phyloP scores from a whole-genome alignment of 2,888 invertebrate species.

The Bibio marci region DNA sequence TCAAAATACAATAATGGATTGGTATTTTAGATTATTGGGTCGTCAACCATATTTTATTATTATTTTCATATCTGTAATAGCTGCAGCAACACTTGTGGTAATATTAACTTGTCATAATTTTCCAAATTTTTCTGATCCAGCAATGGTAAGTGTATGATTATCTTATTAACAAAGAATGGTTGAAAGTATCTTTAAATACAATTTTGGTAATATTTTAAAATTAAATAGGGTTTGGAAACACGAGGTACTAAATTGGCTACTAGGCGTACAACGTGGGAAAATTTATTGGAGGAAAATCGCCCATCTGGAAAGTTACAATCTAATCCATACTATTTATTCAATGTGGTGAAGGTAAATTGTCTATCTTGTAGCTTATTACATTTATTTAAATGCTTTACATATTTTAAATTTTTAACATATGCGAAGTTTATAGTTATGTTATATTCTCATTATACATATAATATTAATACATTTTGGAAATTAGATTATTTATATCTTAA shows the following conservation, averaged over 20 bases:
- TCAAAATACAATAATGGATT: too few relatives aligned
- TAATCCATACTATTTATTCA: conserved; percentile 35
- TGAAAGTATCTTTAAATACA: not conserved
- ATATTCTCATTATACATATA: too few relatives aligned
- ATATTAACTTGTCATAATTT: conserved; percentile 42
- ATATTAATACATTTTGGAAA: too few relatives aligned
- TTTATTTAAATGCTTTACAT: too few relatives aligned
- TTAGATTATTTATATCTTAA: too few relatives aligned
- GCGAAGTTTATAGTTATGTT: too few relatives aligned
- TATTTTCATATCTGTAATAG: conserved; percentile 40
- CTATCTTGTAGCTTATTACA: too few relatives aligned
- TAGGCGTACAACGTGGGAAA: conserved; percentile 68
- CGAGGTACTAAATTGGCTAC: conserved; percentile 72
- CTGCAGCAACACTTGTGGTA: conserved; percentile 46
- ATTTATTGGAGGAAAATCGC: conserved; percentile 58
- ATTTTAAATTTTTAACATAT: too few relatives aligned
- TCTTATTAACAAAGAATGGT: not conserved
- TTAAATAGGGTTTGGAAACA: conserved; percentile 67
- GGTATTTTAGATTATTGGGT: conserved; percentile 49
- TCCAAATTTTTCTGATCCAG: conserved; percentile 76
- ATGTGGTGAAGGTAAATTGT: not conserved
- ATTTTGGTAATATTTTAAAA: conserved; percentile 9
- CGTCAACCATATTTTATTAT: conserved; percentile 50
- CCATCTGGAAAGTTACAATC: conserved; percentile 50
- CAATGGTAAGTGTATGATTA: conserved; percentile 38